phyloP scores from a whole-genome alignment of 2,113 vertebrate species.

The Ramphastos sulfuratus region DNA sequence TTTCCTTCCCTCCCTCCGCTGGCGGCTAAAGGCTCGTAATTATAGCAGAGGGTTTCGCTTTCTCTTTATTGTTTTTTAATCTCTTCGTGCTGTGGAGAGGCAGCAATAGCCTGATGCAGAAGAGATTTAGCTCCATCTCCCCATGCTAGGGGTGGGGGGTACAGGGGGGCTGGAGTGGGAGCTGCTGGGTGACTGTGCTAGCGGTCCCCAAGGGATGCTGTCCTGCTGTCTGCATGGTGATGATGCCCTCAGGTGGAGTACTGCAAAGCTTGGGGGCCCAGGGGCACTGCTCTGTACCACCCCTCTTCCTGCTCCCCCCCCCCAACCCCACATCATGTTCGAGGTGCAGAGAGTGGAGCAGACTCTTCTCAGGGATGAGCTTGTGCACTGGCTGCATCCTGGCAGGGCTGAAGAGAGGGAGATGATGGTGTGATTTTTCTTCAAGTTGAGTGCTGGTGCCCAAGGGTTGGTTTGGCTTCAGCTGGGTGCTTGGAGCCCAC shows the following conservation, averaged over 20 bases:
- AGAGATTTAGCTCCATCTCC: slow-evolving; percentile 70
- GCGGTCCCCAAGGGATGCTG: accelerated
- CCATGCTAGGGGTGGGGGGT: not conserved
- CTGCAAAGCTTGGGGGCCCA: not conserved
- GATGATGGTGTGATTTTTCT: not conserved
- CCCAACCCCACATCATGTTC: accelerated
- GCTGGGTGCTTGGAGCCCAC: not conserved
- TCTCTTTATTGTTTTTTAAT: slow-evolving; percentile 88
- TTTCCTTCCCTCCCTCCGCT: slow-evolving; percentile 61
- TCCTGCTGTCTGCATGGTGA: not conserved
- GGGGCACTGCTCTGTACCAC: not conserved
- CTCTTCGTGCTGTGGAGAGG: slow-evolving; percentile 74
- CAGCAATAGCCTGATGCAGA: slow-evolving; percentile 72
- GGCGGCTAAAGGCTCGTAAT: slow-evolving; percentile 80
- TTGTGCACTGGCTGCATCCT: accelerated
- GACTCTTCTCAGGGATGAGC: not conserved
- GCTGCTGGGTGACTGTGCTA: not conserved
- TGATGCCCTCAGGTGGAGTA: accelerated
- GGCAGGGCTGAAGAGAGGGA: no score
- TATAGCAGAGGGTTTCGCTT: slow-evolving; percentile 79
- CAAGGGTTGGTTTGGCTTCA: not conserved
- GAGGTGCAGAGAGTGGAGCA: not conserved
- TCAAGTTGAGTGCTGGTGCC: not conserved
- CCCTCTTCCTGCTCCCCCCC: no score
- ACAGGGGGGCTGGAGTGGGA: not conserved